Evolutionary conservation across 1,140 invertebrate genomes (phyloP).

Genomic region (Aricia agestis): DNA sequence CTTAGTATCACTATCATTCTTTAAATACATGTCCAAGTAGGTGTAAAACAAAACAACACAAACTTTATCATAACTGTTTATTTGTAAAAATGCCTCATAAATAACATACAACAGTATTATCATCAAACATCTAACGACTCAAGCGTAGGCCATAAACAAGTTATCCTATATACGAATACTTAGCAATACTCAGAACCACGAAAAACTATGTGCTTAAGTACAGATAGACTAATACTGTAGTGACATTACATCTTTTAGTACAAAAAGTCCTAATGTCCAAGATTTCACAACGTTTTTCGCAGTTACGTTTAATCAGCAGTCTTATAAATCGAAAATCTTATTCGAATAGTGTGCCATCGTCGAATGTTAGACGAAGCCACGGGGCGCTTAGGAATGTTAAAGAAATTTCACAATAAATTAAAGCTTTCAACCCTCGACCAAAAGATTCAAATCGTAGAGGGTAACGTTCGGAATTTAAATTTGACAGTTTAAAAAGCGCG

Average conservation of each 20-base stretch:
- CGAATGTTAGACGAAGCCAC: slow-evolving; percentile 26
- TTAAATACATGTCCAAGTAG: not conserved
- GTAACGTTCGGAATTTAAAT: not conserved
- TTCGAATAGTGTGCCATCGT: slow-evolving; percentile 18
- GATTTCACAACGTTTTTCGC: slow-evolving; percentile 28
- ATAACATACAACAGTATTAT: slow-evolving; percentile 47
- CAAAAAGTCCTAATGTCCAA: slow-evolving; percentile 2
- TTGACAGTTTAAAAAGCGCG: not conserved
- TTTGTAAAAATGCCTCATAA: slow-evolving; percentile 68
- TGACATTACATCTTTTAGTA: slow-evolving; percentile 1
- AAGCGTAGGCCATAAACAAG: slow-evolving; percentile 34
- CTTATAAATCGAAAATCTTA: slow-evolving; percentile 43
- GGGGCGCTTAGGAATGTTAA: slow-evolving; percentile 38
- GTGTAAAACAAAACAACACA: not conserved
- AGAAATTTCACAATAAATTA: slow-evolving; percentile 31
- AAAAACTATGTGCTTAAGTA: slow-evolving; percentile 34
- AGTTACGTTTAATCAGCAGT: slow-evolving; percentile 38
- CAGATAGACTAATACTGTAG: not conserved
- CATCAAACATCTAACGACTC: not conserved
- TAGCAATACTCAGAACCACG: slow-evolving; percentile 49
- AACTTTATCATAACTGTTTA: slow-evolving; percentile 45
- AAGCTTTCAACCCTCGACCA: slow-evolving; percentile 29
- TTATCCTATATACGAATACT: slow-evolving; percentile 46
- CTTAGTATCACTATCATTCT: not conserved
- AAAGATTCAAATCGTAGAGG: slow-evolving; percentile 23